These are phyloP conservation scores for Thinocorus orbignyianus DNA, from an alignment of 2,113 vertebrate genomes.

Conservation along the genomic window DNA sequence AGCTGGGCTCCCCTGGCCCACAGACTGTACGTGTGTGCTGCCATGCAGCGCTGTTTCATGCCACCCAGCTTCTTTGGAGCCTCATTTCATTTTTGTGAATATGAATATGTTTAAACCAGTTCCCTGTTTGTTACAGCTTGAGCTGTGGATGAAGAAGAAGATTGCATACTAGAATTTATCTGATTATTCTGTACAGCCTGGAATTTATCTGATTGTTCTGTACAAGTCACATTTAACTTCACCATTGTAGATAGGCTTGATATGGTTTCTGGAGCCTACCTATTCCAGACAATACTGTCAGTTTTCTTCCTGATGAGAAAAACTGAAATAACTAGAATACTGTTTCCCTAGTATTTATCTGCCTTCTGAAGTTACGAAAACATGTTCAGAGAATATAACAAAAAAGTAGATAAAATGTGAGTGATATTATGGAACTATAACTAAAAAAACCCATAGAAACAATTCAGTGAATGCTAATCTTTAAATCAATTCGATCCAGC, in stretches of 20 bases:
- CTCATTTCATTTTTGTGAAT: background rate
- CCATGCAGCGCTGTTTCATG: background rate
- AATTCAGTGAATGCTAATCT: conserved; percentile 20
- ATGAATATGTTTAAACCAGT: background rate
- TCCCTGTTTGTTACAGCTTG: background rate
- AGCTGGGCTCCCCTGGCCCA: background rate
- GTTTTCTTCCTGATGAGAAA: background rate
- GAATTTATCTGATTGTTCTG: background rate
- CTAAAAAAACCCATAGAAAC: background rate
- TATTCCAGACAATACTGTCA: background rate
- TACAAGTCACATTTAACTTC: background rate
- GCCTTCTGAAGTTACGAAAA: background rate
- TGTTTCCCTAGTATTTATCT: background rate
- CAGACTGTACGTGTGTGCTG: no score
- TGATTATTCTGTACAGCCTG: background rate
- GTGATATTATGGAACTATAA: background rate
- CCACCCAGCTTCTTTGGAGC: background rate
- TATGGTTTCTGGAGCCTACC: background rate
- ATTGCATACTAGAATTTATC: background rate
- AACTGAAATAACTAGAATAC: background rate
- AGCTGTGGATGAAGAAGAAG: background rate
- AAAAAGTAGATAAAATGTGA: conserved; percentile 6
- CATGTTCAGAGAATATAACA: conserved; percentile 1
- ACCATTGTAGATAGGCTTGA: background rate
- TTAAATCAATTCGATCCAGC: background rate